Evolutionary conservation across 2,797 vertebrate species (phyloP).

Genomic region (Apogon talboti): DNA sequence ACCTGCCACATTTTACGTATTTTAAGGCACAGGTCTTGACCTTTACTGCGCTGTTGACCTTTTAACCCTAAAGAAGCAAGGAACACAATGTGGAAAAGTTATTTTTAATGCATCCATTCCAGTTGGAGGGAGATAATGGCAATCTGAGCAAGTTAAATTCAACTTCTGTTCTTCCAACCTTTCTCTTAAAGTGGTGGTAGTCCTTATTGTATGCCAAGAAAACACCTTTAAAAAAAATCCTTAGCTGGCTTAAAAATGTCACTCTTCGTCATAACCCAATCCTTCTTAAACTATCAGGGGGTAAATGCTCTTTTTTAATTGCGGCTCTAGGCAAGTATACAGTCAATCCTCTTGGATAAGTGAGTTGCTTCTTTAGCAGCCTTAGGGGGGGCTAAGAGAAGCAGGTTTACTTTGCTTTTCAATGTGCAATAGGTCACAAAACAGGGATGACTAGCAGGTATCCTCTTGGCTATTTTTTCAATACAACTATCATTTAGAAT

Average conservation of each 20-base stretch:
- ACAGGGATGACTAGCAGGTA: slow-evolving; percentile 12
- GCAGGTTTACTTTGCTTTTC: slow-evolving; percentile 40
- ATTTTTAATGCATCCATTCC: neutral
- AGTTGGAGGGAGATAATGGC: slow-evolving; percentile 3
- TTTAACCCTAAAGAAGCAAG: slow-evolving; percentile 16
- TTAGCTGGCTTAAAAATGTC: slow-evolving; percentile 60
- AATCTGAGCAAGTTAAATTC: slow-evolving; percentile 4
- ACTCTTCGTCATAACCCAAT: slow-evolving; percentile 60
- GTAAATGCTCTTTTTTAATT: slow-evolving; percentile 73
- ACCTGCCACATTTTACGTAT: neutral
- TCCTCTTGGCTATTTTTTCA: slow-evolving; percentile 9
- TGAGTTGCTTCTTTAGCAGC: slow-evolving; percentile 62
- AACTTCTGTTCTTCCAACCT: slow-evolving; percentile 1
- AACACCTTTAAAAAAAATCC: slow-evolving; percentile 39
- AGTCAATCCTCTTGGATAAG: slow-evolving; percentile 73
- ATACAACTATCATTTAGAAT: neutral
- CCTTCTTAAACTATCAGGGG: slow-evolving; percentile 65
- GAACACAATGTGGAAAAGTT: neutral
- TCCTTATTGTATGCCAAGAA: slow-evolving; percentile 33
- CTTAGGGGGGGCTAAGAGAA: slow-evolving; percentile 59
- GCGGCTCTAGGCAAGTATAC: slow-evolving; percentile 70
- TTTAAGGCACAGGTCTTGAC: neutral
- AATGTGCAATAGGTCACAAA: slow-evolving; percentile 30
- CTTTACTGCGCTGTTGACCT: slow-evolving; percentile 8
- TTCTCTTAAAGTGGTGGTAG: slow-evolving; percentile 13